These are phyloP conservation scores for Aleiodes leptofemur DNA, from an alignment of 2,888 invertebrate species.

Conservation along the genomic window DNA sequence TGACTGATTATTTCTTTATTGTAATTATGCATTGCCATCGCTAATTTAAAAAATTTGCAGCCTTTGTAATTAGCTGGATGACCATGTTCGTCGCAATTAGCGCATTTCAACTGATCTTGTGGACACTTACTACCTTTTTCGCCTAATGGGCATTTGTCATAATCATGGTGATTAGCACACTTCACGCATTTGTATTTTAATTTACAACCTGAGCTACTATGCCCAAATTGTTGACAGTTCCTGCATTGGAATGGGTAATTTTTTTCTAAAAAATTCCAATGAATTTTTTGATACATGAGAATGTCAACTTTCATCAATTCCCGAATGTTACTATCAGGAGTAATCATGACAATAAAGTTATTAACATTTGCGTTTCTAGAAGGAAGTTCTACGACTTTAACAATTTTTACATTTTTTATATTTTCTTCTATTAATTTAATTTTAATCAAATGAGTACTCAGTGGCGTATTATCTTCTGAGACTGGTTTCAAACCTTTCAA, in stretches of 20 bases:
- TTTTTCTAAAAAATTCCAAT: background rate
- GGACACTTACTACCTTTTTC: background rate
- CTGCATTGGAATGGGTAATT: background rate
- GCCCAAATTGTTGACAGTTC: background rate
- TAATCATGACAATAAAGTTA: no score
- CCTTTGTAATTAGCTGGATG: no score
- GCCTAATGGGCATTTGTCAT: background rate
- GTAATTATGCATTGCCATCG: background rate
- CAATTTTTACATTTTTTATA: no score
- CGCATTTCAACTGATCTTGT: background rate
- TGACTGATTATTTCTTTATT: background rate
- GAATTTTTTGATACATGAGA: background rate
- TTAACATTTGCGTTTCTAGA: no score
- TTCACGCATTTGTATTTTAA: background rate
- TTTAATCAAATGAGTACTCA: no score
- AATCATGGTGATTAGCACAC: background rate
- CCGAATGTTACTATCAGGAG: no score
- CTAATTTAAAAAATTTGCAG: background rate
- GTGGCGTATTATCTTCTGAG: no score
- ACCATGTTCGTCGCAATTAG: background rate
- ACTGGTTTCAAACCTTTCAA: no score
- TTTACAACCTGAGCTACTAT: background rate
- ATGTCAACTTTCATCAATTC: no score
- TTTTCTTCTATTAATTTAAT: background rate
- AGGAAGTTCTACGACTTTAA: no score